Conservation (phyloP, 2,888 invertebrate genomes). For the Pammene fasciana region DNA sequence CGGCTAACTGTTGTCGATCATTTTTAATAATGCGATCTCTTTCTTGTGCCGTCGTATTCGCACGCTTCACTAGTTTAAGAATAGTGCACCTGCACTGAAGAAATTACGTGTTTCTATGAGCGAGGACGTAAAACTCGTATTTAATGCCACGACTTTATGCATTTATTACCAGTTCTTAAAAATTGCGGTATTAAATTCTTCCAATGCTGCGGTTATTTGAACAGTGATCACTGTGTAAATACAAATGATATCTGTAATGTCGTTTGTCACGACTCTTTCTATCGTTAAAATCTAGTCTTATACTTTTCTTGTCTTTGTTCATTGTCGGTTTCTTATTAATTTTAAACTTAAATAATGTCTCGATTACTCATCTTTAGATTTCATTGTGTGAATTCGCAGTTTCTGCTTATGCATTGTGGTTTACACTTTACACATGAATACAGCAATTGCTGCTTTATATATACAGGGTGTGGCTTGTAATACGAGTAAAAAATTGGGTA, state of each 20-base stretch:
- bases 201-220: not conserved
- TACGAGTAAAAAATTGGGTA: too few relatives aligned
- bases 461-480: too few relatives aligned
- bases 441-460: too few relatives aligned
- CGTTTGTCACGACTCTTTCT: not conserved
- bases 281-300: not conserved
- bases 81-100: conserved; percentile 35
- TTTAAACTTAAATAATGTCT: not conserved
- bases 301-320: not conserved
- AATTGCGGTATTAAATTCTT: not conserved
- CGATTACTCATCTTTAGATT: not conserved
- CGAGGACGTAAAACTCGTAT: conserved; percentile 26
- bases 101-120: conserved; percentile 28
- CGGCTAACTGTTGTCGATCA: conserved; percentile 31
- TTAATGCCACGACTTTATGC: not conserved
- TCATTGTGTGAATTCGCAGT: not conserved
- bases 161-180: conserved; percentile 7
- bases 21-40: conserved; percentile 34
- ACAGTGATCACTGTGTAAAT: not conserved
- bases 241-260: not conserved
- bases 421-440: not conserved
- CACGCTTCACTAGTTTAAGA: conserved; percentile 28
- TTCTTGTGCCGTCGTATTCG: conserved; percentile 30
- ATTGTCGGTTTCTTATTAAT: not conserved
- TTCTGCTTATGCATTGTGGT: not conserved